Conservation (phyloP, 2,888 invertebrate species). For the Phyllotreta cruciferae region DNA sequence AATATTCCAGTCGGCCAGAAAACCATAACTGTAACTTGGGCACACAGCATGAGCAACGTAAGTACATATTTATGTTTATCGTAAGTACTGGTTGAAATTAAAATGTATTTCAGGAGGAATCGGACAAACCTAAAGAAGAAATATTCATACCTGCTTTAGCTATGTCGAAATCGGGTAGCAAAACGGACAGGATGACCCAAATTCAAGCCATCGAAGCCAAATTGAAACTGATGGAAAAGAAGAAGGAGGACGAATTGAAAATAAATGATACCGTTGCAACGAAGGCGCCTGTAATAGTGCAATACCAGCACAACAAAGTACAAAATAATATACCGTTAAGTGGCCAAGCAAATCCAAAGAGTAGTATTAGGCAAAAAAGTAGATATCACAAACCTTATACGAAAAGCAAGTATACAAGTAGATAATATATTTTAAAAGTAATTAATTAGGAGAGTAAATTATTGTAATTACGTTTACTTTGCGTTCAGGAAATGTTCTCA, state of each 20-base stretch:
- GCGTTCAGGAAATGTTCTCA: too few relatives aligned
- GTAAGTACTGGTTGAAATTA: not conserved
- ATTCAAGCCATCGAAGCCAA: constrained; percentile 91
- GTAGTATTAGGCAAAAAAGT: constrained; percentile 40
- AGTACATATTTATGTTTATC: constrained; percentile 41
- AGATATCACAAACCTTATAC: constrained; percentile 47
- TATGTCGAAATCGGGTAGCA: constrained; percentile 67
- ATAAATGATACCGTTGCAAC: constrained; percentile 73
- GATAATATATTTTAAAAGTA: constrained; percentile 16
- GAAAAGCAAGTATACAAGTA: constrained; percentile 21
- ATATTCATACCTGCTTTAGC: constrained; percentile 80
- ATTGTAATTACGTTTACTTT: too few relatives aligned
- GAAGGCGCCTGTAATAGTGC: constrained; percentile 72
- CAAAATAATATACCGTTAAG: constrained; percentile 9
- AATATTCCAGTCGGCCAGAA: constrained; percentile 78
- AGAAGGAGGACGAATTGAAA: constrained; percentile 74
- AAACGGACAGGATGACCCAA: constrained; percentile 78
- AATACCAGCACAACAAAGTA: constrained; percentile 64
- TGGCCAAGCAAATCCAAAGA: not conserved
- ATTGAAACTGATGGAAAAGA: constrained; percentile 77
- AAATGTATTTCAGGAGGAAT: constrained; percentile 69
- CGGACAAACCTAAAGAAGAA: constrained; percentile 77
- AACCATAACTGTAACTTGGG: constrained; percentile 80
- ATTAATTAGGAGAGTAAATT: not conserved
- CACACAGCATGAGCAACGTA: constrained; percentile 76